Evolutionary conservation across 2,113 vertebrate species (phyloP).

Genomic region (Plestiodon gilberti): DNA sequence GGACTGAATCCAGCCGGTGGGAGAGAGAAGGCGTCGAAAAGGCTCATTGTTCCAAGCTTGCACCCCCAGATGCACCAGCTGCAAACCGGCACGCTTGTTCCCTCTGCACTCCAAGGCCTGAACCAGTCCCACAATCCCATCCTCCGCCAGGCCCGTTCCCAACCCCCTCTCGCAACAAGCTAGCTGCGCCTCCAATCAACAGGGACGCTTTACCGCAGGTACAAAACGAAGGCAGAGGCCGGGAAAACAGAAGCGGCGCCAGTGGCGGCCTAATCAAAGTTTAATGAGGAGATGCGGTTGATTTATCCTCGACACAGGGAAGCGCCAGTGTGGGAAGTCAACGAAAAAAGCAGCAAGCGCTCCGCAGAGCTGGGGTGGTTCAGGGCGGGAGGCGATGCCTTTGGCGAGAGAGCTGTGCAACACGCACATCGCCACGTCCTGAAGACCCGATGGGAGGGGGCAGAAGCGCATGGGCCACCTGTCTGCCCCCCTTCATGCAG

Average conservation of each 20-base stretch:
- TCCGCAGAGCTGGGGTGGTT: neutral
- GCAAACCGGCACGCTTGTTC: neutral
- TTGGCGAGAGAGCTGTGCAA: neutral
- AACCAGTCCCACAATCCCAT: neutral
- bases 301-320: constrained; percentile 5
- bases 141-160: neutral
- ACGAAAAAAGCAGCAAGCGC: rapidly evolving
- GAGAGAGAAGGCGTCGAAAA: too few relatives aligned
- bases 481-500: too few relatives aligned
- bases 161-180: neutral
- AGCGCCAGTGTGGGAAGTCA: neutral
- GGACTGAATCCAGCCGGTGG: too few relatives aligned
- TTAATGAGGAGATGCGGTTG: constrained; percentile 8
- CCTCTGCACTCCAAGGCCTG: neutral
- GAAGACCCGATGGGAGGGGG: neutral
- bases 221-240: neutral
- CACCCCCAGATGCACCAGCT: neutral
- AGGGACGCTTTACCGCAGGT: neutral
- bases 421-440: too few relatives aligned
- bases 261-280: constrained; percentile 22
- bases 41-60: too few relatives aligned
- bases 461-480: neutral
- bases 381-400: neutral
- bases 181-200: neutral
- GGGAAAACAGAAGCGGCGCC: neutral